Evolutionary conservation across 2,113 vertebrate genomes (phyloP).

Genomic region (Elachura formosa): DNA sequence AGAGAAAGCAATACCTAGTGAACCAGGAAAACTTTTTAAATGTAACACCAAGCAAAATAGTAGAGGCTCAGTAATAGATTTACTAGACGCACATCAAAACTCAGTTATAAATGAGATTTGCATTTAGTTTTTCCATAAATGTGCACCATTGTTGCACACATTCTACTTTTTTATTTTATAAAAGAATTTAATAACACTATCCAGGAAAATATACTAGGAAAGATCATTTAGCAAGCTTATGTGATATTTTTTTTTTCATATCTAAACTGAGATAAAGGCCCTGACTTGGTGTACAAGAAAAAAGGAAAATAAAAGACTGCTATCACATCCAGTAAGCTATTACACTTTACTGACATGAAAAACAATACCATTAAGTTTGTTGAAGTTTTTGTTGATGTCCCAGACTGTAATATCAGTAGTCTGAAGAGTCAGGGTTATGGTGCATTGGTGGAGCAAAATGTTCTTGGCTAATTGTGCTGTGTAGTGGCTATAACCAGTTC

Average conservation of each 20-base stretch:
- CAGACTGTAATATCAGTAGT: neutral
- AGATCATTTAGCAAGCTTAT: neutral
- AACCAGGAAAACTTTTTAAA: neutral
- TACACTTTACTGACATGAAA: neutral
- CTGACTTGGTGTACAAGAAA: neutral
- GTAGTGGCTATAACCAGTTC: neutral
- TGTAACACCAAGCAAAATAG: neutral
- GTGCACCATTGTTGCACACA: neutral
- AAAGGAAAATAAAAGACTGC: neutral
- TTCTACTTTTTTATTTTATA: neutral
- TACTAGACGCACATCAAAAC: neutral
- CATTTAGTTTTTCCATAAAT: neutral
- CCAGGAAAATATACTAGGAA: neutral
- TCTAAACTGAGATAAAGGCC: neutral
- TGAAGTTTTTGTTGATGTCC: neutral
- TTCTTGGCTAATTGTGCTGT: neutral
- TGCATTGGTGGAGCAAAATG: neutral
- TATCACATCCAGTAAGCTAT: neutral
- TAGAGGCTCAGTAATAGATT: neutral
- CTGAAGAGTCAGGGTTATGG: neutral
- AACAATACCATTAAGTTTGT: neutral
- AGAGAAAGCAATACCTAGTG: neutral
- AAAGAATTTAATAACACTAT: neutral
- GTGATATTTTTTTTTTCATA: neutral
- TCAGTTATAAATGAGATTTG: neutral